These are phyloP conservation scores for Agrochola lota DNA, from an alignment of 2,888 invertebrate genomes.

Conservation along the genomic window DNA sequence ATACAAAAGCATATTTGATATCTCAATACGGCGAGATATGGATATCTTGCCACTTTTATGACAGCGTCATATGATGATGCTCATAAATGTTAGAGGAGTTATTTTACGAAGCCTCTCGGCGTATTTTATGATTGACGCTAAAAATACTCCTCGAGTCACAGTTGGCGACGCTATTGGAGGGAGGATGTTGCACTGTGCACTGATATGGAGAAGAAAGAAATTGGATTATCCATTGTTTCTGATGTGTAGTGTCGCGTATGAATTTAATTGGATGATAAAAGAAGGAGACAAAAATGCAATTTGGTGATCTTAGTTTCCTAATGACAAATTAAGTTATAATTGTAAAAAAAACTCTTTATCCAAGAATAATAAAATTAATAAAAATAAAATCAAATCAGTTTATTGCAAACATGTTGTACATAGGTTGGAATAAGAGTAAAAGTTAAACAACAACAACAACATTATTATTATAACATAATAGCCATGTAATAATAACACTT, in stretches of 20 bases:
- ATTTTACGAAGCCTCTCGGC: conserved; percentile 30
- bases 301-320: neutral
- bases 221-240: neutral
- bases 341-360: neutral
- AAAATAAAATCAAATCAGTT: too few relatives aligned
- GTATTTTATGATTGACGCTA: conserved; percentile 35
- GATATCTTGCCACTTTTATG: conserved; percentile 34
- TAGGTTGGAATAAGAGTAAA: too few relatives aligned
- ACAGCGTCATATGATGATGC: conserved; percentile 18
- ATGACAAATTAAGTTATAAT: neutral
- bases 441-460: too few relatives aligned
- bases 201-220: neutral
- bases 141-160: conserved; percentile 6
- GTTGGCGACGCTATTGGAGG: neutral
- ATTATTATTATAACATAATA: too few relatives aligned
- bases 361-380: too few relatives aligned
- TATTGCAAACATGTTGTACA: too few relatives aligned
- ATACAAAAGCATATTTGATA: conserved; percentile 34
- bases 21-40: conserved; percentile 14
- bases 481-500: neutral
- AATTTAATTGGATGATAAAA: neutral
- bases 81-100: conserved; percentile 27
- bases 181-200: neutral
- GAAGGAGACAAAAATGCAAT: neutral
- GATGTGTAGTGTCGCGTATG: neutral